Conservation (phyloP, 2,113 vertebrate species). For the Smithornis capensis region DNA sequence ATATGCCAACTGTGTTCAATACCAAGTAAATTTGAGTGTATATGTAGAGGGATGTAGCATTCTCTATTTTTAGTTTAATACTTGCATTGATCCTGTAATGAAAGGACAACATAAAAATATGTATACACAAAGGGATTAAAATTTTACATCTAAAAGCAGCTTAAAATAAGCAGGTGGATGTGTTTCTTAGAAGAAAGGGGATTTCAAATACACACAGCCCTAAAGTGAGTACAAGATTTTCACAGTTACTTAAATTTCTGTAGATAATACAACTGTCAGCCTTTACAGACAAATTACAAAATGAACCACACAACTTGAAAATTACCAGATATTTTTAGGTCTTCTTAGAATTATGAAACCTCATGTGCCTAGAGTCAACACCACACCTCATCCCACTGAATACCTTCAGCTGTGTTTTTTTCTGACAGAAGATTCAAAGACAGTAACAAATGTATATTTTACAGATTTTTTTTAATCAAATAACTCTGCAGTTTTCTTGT, state of each 20-base stretch:
- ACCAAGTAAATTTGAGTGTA: not conserved
- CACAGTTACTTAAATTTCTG: not conserved
- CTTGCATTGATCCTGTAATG: not conserved
- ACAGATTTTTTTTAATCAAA: not conserved
- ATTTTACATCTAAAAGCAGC: not conserved
- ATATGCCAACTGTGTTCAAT: not conserved
- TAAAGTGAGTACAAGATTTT: not conserved
- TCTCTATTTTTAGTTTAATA: not conserved
- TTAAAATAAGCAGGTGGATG: not conserved
- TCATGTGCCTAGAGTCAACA: not conserved
- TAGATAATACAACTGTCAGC: not conserved
- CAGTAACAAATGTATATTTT: not conserved
- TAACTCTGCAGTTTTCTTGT: not conserved
- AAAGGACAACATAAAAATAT: not conserved
- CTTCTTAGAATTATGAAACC: not conserved
- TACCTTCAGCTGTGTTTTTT: not conserved
- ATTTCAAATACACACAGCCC: fast-evolving
- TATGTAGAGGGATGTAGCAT: not conserved
- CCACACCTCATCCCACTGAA: not conserved
- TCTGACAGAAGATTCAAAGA: fast-evolving
- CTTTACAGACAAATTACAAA: not conserved
- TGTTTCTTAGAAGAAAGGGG: not conserved
- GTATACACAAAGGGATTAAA: not conserved
- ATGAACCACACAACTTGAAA: not conserved
- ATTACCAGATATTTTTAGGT: not conserved